A percentile compares a stretch with the other conserved stretches of the same genome.
phyloP scores from a whole-genome alignment of 1,140 invertebrate genomes.

The Brachionus plicatilis region DNA sequence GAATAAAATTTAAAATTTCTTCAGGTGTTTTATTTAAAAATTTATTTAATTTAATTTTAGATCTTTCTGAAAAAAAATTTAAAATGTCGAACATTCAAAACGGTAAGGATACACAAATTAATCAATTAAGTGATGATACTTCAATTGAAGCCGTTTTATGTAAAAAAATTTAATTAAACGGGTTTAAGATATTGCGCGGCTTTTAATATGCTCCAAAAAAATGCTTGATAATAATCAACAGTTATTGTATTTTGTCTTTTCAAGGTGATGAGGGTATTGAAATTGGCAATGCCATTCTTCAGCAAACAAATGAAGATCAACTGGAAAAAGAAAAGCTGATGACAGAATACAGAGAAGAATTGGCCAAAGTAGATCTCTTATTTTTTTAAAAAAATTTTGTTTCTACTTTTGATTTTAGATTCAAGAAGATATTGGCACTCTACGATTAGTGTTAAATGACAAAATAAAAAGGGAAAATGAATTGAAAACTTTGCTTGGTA shows the following conservation, averaged over 20 bases:
- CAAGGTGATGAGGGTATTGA: constrained; percentile 35
- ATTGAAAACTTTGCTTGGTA: constrained; percentile 35
- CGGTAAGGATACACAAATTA: neutral
- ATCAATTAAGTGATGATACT: neutral
- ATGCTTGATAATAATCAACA: neutral
- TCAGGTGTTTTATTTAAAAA: neutral
- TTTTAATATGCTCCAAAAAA: neutral
- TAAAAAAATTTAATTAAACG: neutral
- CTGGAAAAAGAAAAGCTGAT: constrained; percentile 24
- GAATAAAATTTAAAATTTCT: neutral
- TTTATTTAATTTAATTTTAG: neutral
- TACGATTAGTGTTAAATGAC: constrained; percentile 27
- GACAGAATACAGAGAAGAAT: constrained; percentile 38
- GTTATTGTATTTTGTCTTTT: neutral
- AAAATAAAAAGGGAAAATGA: constrained; percentile 37
- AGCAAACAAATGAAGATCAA: constrained; percentile 34
- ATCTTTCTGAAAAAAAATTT: neutral
- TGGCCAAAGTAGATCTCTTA: constrained; percentile 1
- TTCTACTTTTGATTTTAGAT: neutral
- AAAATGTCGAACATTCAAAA: constrained; percentile 28
- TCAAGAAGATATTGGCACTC: constrained; percentile 40
- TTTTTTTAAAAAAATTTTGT: too few species aligned
- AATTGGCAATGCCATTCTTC: neutral
- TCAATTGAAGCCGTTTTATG: neutral
- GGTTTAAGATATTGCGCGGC: neutral